phyloP scores from a whole-genome alignment of 37 sponge, comb jelly and placozoan species.

The Cliona cf. orientalis region DNA sequence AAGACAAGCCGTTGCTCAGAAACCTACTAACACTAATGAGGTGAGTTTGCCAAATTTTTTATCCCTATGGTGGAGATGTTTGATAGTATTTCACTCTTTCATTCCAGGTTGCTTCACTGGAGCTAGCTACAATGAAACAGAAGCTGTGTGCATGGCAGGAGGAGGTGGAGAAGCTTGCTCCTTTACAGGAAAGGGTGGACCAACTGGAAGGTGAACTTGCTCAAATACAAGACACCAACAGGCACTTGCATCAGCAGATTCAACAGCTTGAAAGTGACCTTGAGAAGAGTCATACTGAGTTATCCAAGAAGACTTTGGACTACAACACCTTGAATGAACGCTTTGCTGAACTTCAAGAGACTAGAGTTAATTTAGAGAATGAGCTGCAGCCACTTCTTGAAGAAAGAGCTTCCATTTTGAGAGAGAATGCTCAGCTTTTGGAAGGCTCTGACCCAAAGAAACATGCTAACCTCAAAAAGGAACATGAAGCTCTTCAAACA shows the following conservation, averaged over 20 bases:
- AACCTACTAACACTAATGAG: not conserved
- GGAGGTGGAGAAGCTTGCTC: slow-evolving; percentile 27
- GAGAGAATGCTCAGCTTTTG: slow-evolving; percentile 36
- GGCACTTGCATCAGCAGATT: not conserved
- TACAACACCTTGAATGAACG: slow-evolving; percentile 24
- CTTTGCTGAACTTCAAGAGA: slow-evolving; percentile 24
- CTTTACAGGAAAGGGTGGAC: slow-evolving; percentile 14
- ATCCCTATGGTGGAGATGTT: too few relatives aligned
- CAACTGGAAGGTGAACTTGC: not conserved
- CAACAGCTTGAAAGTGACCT: not conserved
- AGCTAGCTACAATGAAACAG: slow-evolving; percentile 51
- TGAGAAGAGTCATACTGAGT: not conserved
- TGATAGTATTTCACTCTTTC: not conserved
- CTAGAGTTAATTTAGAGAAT: slow-evolving; percentile 47
- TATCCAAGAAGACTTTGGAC: slow-evolving; percentile 7
- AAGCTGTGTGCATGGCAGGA: slow-evolving; percentile 51
- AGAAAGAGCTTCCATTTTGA: slow-evolving; percentile 34
- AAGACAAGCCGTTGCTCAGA: not conserved
- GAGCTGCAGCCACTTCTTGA: slow-evolving; percentile 38
- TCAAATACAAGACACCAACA: not conserved
- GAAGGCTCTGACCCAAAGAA: slow-evolving; percentile 35
- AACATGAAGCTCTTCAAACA: not conserved
- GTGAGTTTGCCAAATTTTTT: too few relatives aligned
- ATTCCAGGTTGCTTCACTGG: slow-evolving; percentile 23
- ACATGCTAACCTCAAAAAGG: slow-evolving; percentile 39